Conservation (phyloP, 2,113 vertebrate species). For the Salminus brasiliensis region DNA sequence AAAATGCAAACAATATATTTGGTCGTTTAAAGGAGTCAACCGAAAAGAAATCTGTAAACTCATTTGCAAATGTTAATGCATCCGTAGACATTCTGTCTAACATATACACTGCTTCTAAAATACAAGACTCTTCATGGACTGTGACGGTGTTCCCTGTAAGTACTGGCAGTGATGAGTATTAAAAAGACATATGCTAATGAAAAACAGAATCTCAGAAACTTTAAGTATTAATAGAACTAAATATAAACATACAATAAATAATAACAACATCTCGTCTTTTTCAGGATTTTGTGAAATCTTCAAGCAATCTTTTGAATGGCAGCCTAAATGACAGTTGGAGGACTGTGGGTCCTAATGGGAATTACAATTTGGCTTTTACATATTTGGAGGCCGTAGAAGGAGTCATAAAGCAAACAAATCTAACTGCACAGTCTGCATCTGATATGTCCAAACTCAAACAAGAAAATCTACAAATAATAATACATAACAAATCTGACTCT, state of each 20-base stretch:
- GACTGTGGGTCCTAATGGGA: accelerated
- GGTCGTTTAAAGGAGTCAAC: constrained; percentile 33
- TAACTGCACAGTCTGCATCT: constrained; percentile 21
- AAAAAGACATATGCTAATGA: too few relatives aligned
- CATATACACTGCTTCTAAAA: background rate
- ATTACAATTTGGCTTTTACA: constrained; percentile 49
- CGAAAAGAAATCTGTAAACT: background rate
- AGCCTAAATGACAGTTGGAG: constrained; percentile 32
- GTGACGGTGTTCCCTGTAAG: constrained; percentile 39
- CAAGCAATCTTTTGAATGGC: constrained; percentile 65
- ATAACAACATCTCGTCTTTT: constrained; percentile 53
- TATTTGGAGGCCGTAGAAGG: constrained; percentile 77
- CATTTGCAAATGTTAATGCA: constrained; percentile 51
- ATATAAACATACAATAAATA: background rate
- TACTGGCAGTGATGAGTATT: constrained; percentile 2
- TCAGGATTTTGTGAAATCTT: constrained; percentile 78
- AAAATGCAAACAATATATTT: constrained; percentile 37
- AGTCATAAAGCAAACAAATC: constrained; percentile 58
- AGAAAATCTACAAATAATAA: constrained; percentile 64
- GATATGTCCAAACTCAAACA: accelerated
- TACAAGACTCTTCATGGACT: constrained; percentile 35
- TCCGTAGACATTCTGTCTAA: constrained; percentile 32
- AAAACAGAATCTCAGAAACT: too few relatives aligned
- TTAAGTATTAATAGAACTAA: too few relatives aligned
- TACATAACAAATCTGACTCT: accelerated